Percentiles rank a stretch among this genome's conserved stretches.
phyloP scores from a whole-genome alignment of 2,113 vertebrate species.

The Bufo bufo region DNA sequence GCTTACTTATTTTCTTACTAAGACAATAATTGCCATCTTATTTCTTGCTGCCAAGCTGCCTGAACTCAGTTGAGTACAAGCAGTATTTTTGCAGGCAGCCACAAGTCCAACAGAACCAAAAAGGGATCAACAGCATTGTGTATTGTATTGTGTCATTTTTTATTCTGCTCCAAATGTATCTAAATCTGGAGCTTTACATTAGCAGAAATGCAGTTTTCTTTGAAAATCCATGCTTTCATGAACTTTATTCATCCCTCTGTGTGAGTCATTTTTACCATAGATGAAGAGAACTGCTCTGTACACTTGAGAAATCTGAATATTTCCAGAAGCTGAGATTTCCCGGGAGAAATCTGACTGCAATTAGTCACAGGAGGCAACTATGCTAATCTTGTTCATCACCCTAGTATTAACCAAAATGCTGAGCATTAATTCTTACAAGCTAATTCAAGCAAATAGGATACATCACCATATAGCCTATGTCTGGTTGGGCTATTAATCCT shows the following conservation, averaged over 20 bases:
- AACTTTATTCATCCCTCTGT: not conserved
- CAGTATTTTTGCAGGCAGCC: not conserved
- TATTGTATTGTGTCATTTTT: not conserved
- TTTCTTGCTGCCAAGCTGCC: too few relatives aligned
- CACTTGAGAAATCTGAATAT: not conserved
- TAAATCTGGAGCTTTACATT: too few relatives aligned
- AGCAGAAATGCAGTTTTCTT: not conserved
- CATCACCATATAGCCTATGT: not conserved
- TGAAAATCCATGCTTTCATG: not conserved
- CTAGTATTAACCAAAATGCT: not conserved
- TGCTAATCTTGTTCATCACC: not conserved
- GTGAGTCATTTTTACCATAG: not conserved
- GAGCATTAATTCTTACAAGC: not conserved
- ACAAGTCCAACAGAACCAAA: not conserved
- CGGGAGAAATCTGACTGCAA: not conserved
- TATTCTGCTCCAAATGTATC: too few relatives aligned
- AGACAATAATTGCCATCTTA: not conserved
- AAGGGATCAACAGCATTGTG: not conserved
- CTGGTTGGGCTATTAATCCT: not conserved
- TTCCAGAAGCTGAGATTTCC: not conserved
- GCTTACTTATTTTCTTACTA: too few relatives aligned
- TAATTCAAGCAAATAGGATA: conserved; percentile 6
- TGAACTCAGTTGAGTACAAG: not conserved
- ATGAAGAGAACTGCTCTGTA: not conserved
- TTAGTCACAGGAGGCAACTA: not conserved